phyloP scores from a whole-genome alignment of 2,113 vertebrate species.

The Pelmatolapia mariae region DNA sequence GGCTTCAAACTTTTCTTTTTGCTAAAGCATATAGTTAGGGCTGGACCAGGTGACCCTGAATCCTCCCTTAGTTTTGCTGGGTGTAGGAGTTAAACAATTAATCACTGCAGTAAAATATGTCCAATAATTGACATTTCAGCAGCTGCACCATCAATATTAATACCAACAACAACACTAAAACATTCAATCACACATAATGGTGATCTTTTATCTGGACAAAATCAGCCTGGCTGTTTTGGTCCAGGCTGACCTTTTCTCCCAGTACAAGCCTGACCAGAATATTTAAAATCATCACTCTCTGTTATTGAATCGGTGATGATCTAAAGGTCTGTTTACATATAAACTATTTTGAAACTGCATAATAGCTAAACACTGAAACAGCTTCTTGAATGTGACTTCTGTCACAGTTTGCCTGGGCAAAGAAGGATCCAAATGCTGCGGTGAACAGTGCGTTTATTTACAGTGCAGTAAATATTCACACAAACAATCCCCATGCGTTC shows the following conservation, averaged over 20 bases:
- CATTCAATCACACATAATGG: fast-evolving
- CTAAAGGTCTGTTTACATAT: fast-evolving
- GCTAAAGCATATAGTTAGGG: too few species aligned
- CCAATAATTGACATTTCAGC: not conserved
- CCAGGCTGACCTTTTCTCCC: not conserved
- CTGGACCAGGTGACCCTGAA: fast-evolving
- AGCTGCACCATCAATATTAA: not conserved
- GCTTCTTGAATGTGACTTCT: not conserved
- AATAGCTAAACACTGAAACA: not conserved
- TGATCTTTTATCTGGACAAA: not conserved
- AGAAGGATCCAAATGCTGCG: not conserved
- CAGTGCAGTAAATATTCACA: not conserved
- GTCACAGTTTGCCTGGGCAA: fast-evolving
- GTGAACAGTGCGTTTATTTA: not conserved
- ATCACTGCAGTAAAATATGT: not conserved
- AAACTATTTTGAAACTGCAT: not conserved
- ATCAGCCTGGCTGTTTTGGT: not conserved
- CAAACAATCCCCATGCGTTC: not conserved
- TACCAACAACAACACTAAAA: not conserved
- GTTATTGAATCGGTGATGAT: not conserved
- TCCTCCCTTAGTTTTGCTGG: fast-evolving
- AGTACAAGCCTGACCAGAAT: fast-evolving
- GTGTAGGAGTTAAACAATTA: not conserved
- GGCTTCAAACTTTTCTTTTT: too few species aligned
- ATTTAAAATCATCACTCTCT: not conserved